Conservation (phyloP, 2,888 invertebrate genomes). For the Polietes domitor region DNA sequence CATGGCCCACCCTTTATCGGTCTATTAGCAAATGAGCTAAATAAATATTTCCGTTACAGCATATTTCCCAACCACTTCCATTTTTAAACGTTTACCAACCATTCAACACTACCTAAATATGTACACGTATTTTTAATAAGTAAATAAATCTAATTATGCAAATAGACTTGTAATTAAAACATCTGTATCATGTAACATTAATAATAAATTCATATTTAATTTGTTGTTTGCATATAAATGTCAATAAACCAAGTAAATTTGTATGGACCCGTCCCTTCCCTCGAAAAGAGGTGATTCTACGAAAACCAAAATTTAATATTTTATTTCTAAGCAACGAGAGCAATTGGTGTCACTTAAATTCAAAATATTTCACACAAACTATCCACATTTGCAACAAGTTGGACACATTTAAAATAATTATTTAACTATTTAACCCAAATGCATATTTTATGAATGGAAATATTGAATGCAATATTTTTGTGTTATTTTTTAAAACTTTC, state of each 20-base stretch:
- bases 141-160: conserved; percentile 50
- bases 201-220: conserved; percentile 32
- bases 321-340: neutral
- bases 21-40: too few species aligned
- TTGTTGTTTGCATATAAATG: conserved; percentile 22
- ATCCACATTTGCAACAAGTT: conserved; percentile 33
- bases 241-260: conserved; percentile 3
- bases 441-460: conserved; percentile 12
- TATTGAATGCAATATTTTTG: neutral
- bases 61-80: neutral
- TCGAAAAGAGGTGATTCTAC: neutral
- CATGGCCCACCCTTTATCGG: too few species aligned
- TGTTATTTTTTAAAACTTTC: too few species aligned
- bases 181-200: conserved; percentile 20
- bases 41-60: too few species aligned
- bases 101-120: neutral
- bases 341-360: neutral
- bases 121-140: neutral
- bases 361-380: conserved; percentile 1
- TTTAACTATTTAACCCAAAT: conserved; percentile 52
- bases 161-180: conserved; percentile 38
- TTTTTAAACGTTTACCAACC: neutral
- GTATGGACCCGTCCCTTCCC: neutral
- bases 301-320: neutral
- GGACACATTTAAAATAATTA: conserved; percentile 31